Evolutionary conservation across 2,888 invertebrate species (phyloP), one percentile per base, ranked within the genome.

Genomic region (Chymomyza procnemis): DNA sequence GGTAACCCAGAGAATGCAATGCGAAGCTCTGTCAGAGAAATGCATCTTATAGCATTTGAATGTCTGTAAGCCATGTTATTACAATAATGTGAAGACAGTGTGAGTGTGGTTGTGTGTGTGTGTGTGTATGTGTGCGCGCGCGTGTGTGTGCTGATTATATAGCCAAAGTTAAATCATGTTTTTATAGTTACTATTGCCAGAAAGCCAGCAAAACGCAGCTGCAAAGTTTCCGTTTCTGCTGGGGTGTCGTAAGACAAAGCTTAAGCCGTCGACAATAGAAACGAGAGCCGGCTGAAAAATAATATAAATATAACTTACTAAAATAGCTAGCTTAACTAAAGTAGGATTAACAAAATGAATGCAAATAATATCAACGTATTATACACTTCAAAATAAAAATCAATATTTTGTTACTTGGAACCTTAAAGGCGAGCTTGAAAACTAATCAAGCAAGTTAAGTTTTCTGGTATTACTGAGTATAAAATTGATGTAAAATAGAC

Each of bases 101-200:
- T 56, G 67, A 61, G 61, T 65, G 56, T 12, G 48, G 21, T 62
- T 52, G 57, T 54, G 57, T 55, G 60, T 48, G 61, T 65, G 63
- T 65, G 54, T 61, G 55, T n/a, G 34, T 8, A 26, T 4, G 26
- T 71, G 65, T 54, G 62, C 57, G 68, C 69, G 57, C 61, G 58
- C 52, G 21, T 61, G 22, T 19, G 8, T 26, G 4, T 50, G 66
- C 34, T 69, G 74, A 72, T 70, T 69, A 76, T 66, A 66, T 76
- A 75, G 80, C 75, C 61, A 79, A 81, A 83, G 81, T 83, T 82
- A 83, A 83, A 82, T 79, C 79, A 79, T 82, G 81, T 83, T 82
- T 82, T 82, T 82, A 82, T 82, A 83, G 83, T 83, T 79, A 74
- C 81, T 81, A 81, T 81, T 83, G 83, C 81, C 79, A 76, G 80